These are phyloP conservation scores for Molossus alvarezi DNA, from an alignment of 2,797 vertebrate genomes.

Conservation along the genomic window DNA sequence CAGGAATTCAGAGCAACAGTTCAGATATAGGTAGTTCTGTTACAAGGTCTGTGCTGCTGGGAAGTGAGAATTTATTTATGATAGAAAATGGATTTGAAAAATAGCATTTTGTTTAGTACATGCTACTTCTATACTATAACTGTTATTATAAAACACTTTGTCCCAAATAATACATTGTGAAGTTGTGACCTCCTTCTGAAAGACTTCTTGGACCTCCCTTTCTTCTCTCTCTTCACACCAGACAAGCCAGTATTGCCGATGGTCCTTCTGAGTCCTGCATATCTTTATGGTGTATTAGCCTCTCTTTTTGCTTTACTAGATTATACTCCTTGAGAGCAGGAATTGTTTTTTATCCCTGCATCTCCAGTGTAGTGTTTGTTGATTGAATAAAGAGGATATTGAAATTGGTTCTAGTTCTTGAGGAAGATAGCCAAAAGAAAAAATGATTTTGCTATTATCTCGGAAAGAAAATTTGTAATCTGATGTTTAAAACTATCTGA, in stretches of 20 bases:
- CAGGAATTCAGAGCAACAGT: not conserved
- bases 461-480: not conserved
- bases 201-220: not conserved
- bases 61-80: not conserved
- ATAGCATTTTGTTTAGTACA: not conserved
- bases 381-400: not conserved
- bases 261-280: not conserved
- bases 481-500: constrained; percentile 2
- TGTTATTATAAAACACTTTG: not conserved
- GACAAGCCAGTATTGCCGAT: not conserved
- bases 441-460: not conserved
- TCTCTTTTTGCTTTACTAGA: not conserved
- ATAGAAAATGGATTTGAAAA: not conserved
- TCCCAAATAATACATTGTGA: not conserved
- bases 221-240: not conserved
- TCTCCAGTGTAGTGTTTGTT: not conserved
- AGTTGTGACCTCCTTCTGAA: not conserved
- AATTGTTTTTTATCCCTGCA: not conserved
- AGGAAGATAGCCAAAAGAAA: not conserved
- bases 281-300: not conserved
- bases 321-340: not conserved
- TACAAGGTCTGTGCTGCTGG: not conserved
- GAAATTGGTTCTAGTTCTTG: not conserved
- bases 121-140: not conserved
- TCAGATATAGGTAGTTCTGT: not conserved